These are phyloP conservation scores for Brachionus plicatilis DNA, from an alignment of 1,140 invertebrate genomes.

Conservation along the genomic window DNA sequence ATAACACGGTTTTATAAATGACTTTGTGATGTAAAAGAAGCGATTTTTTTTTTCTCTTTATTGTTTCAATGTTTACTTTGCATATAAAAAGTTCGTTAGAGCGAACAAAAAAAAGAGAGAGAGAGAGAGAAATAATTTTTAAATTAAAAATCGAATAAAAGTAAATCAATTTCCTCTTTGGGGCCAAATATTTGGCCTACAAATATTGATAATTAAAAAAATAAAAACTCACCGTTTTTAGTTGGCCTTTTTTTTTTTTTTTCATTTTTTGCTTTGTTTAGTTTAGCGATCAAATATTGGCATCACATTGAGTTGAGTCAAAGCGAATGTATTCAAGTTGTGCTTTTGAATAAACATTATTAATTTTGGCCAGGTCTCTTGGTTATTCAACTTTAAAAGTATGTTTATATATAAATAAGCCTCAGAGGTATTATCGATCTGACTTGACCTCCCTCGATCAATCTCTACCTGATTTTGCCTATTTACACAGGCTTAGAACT, in stretches of 20 bases:
- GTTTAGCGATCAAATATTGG: constrained; percentile 6
- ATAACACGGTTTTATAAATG: constrained; percentile 22
- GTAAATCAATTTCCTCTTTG: constrained; percentile 22
- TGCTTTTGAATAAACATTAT: neutral
- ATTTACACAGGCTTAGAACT: neutral
- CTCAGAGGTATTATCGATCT: neutral
- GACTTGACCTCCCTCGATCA: neutral
- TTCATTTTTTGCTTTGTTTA: neutral
- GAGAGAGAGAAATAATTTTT: neutral
- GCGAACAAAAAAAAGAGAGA: neutral
- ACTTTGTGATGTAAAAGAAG: constrained; percentile 33
- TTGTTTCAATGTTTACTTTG: constrained; percentile 4
- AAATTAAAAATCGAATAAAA: constrained; percentile 2
- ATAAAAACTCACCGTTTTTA: neutral
- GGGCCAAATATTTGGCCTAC: neutral
- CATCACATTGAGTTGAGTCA: constrained; percentile 13
- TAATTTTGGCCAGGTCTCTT: neutral
- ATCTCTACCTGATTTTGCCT: neutral
- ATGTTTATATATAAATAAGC: neutral
- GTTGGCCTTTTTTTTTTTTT: neutral
- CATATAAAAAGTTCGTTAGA: neutral
- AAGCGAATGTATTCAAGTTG: neutral
- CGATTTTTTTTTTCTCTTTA: neutral
- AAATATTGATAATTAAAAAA: constrained; percentile 15
- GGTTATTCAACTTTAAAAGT: constrained; percentile 18